Base-by-base conservation (phyloP, 2,797 vertebrate genomes). In the Setipinna tenuifilis region DNA sequence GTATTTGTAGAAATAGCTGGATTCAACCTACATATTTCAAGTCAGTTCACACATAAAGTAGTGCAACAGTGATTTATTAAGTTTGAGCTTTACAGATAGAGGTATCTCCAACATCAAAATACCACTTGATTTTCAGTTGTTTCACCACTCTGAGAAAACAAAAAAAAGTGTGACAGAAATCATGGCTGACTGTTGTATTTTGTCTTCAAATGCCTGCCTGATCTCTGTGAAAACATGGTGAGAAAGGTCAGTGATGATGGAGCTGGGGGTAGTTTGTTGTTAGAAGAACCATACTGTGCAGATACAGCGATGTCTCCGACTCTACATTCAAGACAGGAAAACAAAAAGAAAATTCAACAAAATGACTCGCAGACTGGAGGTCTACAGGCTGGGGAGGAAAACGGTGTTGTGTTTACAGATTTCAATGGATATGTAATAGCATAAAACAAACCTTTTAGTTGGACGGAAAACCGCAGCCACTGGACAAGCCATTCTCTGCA, bases 381-480 rank as follows among this genome's bases (percentile, higher is more conserved):
- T 41, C 35, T 5, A 2, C 5, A 41, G 35, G 35, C 35, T 41
- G 35, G 35, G 5, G 35, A 41, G 5, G 35, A 5, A 41, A 41
- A 41, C 35, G 2, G 35, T 41, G 35, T 41, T 41, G 5, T 41
- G 2, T 41, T 41, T 41, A 41, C 35, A 41, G 35, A 41, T 41
- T 41, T 41, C 5, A 54, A 54, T n/a, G n/a, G n/a, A n/a, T n/a
- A n/a, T n/a, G n/a, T 54, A 14, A 4, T 78, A 31, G 16, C 68
- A 75, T 16, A 6, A 59, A 35, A 81, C 65, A 91, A 90, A 98
- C 98, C 97, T 96, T 96, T 96, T 28, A 99, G 90, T 14, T 92
- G 90, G 16, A 93, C 90, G 54, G 98, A 98, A 61, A 99, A 92
- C 83, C 96, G 89, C 0, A 99, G 93, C 98, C 98, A 99, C 86